Evolutionary conservation across 2,113 vertebrate species (phyloP), one percentile per base, ranked within the genome.

Genomic region (Myotis davidii): DNA sequence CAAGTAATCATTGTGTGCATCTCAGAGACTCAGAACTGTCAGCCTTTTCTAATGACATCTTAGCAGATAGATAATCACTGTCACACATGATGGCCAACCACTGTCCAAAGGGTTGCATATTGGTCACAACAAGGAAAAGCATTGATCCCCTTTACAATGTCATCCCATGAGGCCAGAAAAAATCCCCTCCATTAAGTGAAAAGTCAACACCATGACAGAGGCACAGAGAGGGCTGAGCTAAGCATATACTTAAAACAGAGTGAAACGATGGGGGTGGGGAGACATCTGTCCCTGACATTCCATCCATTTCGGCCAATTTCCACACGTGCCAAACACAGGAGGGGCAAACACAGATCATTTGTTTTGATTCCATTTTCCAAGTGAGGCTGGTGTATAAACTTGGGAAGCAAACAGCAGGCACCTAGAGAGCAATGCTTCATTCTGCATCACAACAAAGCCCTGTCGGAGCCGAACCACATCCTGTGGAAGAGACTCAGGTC

Each of bases 171-270:
- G 85, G 8, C 5, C 14, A 25, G 37, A 65, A 37, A 73, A 88
- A 79, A 73, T 39, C 76, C 74, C 84, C 42, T 90, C 37, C 37
- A 32, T 39, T 89, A 90, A 70, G 83, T 59, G 56, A 52, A 95
- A 45, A 89, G 45, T 9, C 3, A n/a, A 85, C 85, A 77, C 56
- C 29, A 42, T 13, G 54, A 84, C 73, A 93, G 82, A 96, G 82
- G 88, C 81, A 77, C 20, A 95, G 94, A 94, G 52, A n/a, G 87
- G 25, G 67, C 32, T 96, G 65, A 94, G 45, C 27, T 78, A 97
- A 90, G 84, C 42, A 82, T 20, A 91, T 32, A 76, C 86, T 92
- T 94, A 91, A 82, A 91, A 93, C 82, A 93, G 92, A 95, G 23
- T 25, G 91, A 50, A 90, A 45, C 25, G 37, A 77, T 5, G 4